Evolutionary conservation across 2,113 vertebrate genomes (phyloP).

Genomic region (Vimba vimba): DNA sequence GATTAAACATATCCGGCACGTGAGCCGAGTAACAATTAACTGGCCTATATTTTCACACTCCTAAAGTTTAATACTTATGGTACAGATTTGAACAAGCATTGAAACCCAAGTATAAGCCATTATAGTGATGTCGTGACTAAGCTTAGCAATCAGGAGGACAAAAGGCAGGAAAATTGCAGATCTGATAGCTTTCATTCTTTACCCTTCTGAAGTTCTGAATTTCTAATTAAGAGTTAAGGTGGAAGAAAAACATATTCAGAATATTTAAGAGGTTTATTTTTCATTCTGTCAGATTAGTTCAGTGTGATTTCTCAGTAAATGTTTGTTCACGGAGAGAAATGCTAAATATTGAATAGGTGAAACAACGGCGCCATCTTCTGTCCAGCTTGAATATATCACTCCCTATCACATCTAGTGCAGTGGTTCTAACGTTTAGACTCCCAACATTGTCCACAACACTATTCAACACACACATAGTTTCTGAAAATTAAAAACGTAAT

Average conservation of each 20-base stretch:
- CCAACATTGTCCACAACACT: not conserved
- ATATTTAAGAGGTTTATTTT: not conserved
- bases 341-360: not conserved
- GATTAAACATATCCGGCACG: not conserved
- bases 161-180: not conserved
- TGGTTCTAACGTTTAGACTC: not conserved
- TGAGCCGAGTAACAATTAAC: not conserved
- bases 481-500: not conserved
- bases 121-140: not conserved
- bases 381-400: not conserved
- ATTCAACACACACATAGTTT: not conserved
- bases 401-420: not conserved
- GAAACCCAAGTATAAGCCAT: not conserved
- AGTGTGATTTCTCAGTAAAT: not conserved
- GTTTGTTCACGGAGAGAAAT: not conserved
- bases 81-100: not conserved
- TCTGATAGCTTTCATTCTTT: not conserved
- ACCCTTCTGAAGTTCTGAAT: not conserved
- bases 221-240: not conserved
- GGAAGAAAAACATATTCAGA: not conserved
- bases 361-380: conserved; percentile 1
- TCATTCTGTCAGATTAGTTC: not conserved
- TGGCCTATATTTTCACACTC: not conserved
- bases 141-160: not conserved
- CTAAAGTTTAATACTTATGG: not conserved